These are phyloP conservation scores for Clivina fossor DNA, from an alignment of 2,888 invertebrate species.

Conservation along the genomic window DNA sequence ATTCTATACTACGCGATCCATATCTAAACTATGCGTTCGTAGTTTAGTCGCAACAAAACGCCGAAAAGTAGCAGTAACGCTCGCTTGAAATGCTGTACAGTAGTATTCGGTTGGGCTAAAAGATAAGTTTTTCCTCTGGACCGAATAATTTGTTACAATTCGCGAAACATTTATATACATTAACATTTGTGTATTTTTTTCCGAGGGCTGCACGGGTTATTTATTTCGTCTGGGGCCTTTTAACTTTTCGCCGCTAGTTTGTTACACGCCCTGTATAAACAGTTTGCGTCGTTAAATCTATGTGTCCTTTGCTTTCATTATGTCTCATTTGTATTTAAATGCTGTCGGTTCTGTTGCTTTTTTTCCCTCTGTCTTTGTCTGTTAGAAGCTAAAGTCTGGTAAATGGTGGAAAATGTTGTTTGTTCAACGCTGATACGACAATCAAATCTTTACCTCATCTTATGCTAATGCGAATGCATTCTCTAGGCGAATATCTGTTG, in stretches of 20 bases:
- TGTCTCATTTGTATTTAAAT: conserved; percentile 34
- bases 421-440: conserved; percentile 22
- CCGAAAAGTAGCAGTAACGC: conserved; percentile 3
- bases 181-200: conserved; percentile 50
- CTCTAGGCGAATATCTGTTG: too few species aligned
- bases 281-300: conserved; percentile 7
- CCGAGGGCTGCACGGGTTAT: conserved; percentile 49
- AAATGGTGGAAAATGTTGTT: conserved; percentile 26
- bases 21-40: conserved; percentile 37
- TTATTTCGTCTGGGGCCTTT: conserved; percentile 53
- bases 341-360: conserved; percentile 1
- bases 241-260: conserved; percentile 43
- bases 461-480: conserved; percentile 25
- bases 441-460: conserved; percentile 20
- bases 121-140: conserved; percentile 52
- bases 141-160: conserved; percentile 54
- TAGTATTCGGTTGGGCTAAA: conserved; percentile 37
- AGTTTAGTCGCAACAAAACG: background rate
- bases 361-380: conserved; percentile 27
- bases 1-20: conserved; percentile 36
- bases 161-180: conserved; percentile 53
- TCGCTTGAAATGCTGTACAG: conserved; percentile 1
- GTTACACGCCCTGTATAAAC: conserved; percentile 12
- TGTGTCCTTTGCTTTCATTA: conserved; percentile 25
- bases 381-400: too few species aligned